These are phyloP conservation scores for Prunella strophiata DNA, from an alignment of 2,797 vertebrate genomes.

Conservation along the genomic window DNA sequence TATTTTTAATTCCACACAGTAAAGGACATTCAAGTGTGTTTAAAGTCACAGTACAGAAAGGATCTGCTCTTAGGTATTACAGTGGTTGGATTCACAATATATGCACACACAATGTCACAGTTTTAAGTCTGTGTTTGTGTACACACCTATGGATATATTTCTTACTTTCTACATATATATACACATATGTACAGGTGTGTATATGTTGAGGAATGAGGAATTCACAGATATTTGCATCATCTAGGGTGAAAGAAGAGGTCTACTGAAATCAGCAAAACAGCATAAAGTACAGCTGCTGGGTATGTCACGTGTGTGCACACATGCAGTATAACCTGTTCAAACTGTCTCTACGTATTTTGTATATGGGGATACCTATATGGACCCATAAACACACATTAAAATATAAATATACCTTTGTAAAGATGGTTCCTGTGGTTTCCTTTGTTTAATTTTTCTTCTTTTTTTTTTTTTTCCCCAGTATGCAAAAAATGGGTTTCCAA, in stretches of 20 bases:
- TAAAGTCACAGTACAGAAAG: not conserved
- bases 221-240: not conserved
- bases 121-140: not conserved
- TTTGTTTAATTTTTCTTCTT: not conserved
- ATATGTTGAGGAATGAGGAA: not conserved
- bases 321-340: not conserved
- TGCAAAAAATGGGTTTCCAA: constrained; percentile 65
- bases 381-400: not conserved
- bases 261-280: not conserved
- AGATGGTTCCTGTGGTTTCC: constrained; percentile 24
- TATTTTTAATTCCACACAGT: not conserved
- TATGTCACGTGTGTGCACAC: not conserved
- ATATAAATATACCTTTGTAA: constrained; percentile 23
- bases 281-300: not conserved
- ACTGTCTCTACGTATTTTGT: not conserved
- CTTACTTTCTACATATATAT: not conserved
- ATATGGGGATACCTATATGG: not conserved
- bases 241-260: not conserved
- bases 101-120: accelerated
- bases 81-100: not conserved
- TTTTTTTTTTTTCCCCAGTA: not conserved
- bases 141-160: not conserved
- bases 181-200: accelerated
- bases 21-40: not conserved
- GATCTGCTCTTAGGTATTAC: not conserved